Base-by-base conservation (phyloP, 2,113 vertebrate species). In the Calyptomena viridis region DNA sequence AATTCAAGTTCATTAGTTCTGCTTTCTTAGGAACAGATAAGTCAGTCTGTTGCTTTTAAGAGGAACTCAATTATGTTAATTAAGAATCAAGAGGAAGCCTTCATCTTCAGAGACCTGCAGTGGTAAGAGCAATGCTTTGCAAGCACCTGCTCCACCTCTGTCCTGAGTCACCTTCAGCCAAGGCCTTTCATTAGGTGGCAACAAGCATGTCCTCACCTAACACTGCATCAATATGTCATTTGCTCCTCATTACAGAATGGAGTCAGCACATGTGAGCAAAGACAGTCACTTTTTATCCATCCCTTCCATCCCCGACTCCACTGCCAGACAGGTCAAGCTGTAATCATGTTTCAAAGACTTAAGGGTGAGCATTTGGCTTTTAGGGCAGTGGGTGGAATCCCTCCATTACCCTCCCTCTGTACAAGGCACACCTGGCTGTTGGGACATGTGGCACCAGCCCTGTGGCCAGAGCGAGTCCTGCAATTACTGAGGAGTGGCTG, bases 11-110 rank as follows among this genome's bases (percentile, higher is more conserved):
- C 84, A 76, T 76, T 82, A 91, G 86, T 94, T 96, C 96, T 95
- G 96, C 94, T 97, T 95, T 91, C 91, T 81, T 87, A 81, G 73
- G 69, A 89, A 92, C 44, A 95, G 93, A 63, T 93, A 92, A 90
- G 80, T 86, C 90, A 92, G 60, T 4, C 50, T 94, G 47, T 5
- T 92, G 88, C 85, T 84, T 77, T 89, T 22, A 92, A 89, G 86
- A 95, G 89, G 86, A 95, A 95, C 95, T 93, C 14, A 63, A 84
- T 94, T 72, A 84, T 89, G 84, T 76, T 73, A 91, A 81, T 71
- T 14, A 72, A 17, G 47, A 50, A 63, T 22, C 83, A 84, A 90
- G 90, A 95, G 86, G 83, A 95, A 95, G 89, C 50, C 76, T 92
- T 94, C 72, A 86, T 90, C 86, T 94, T 95, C 84, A 75, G 86